phyloP scores from a whole-genome alignment of 2,797 vertebrate genomes.

The Sitta carolinensis region DNA sequence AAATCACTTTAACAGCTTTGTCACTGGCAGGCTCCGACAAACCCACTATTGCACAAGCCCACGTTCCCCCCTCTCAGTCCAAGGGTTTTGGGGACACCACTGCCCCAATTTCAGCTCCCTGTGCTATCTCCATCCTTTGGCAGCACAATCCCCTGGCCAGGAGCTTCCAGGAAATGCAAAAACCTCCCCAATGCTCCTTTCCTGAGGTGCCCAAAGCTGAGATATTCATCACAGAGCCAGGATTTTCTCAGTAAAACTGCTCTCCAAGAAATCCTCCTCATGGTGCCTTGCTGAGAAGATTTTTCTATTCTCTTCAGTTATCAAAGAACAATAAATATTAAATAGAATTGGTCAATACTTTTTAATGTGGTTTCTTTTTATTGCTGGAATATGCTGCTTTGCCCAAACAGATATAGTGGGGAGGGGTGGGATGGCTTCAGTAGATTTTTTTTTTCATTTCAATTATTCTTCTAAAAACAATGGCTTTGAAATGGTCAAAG shows the following conservation, averaged over 20 bases:
- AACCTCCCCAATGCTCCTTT: background rate
- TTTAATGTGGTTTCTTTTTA: conserved; percentile 50
- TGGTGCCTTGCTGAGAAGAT: background rate
- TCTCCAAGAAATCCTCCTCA: conserved; percentile 37
- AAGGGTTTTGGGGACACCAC: background rate
- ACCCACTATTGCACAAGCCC: background rate
- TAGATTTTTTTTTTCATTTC: conserved; percentile 29
- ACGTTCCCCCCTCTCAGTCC: background rate
- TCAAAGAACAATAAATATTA: conserved; percentile 48
- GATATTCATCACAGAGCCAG: background rate
- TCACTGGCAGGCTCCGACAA: background rate
- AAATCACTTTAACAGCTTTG: conserved; percentile 1
- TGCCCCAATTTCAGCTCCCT: background rate
- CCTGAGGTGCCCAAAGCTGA: background rate
- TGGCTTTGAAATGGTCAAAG: conserved; percentile 57
- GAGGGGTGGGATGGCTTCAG: background rate
- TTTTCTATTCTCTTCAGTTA: conserved; percentile 40
- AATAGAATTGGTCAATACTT: conserved; percentile 21
- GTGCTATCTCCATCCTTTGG: background rate
- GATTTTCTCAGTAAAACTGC: background rate
- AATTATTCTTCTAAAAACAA: conserved; percentile 51
- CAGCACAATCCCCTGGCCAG: background rate
- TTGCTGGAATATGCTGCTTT: conserved; percentile 14
- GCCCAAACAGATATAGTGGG: conserved; percentile 37
- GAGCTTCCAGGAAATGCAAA: background rate